A percentile compares a stretch with the other conserved stretches of the same genome.
Evolutionary conservation across 1,140 invertebrate genomes (phyloP).

Genomic region (Uloborus diversus): DNA sequence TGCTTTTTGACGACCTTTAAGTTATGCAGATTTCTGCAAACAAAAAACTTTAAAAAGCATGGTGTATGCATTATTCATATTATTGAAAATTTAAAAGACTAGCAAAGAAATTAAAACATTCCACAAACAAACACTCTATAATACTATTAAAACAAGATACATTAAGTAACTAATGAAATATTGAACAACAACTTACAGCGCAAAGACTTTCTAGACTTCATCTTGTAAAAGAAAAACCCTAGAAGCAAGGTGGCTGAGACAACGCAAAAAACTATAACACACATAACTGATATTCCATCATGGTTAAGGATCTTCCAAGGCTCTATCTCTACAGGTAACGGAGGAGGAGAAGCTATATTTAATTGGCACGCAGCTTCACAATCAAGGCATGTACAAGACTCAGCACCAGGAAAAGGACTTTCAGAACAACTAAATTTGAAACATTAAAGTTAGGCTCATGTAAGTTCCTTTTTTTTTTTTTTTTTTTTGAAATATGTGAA

Average conservation of each 20-base stretch:
- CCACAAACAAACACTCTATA: neutral
- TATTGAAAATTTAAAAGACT: too few species aligned
- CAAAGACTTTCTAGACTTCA: slow-evolving; percentile 26
- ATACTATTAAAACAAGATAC: too few species aligned
- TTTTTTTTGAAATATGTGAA: too few species aligned
- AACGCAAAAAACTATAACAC: slow-evolving; percentile 77
- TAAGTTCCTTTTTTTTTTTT: too few species aligned
- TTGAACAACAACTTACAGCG: slow-evolving; percentile 51
- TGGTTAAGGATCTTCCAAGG: slow-evolving; percentile 76
- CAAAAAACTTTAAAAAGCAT: too few species aligned
- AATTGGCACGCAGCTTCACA: slow-evolving; percentile 77
- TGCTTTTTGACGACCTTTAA: too few species aligned
- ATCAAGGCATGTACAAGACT: slow-evolving; percentile 88
- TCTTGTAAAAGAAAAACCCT: slow-evolving; percentile 31
- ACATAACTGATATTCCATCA: slow-evolving; percentile 80
- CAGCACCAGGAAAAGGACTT: slow-evolving; percentile 7
- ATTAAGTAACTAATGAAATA: neutral
- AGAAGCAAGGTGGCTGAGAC: slow-evolving; percentile 44
- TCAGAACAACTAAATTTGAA: slow-evolving; percentile 53
- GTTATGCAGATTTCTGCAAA: too few species aligned
- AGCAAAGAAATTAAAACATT: neutral
- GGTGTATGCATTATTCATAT: too few species aligned
- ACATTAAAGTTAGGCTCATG: too few species aligned
- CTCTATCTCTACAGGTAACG: slow-evolving; percentile 69
- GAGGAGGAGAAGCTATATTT: slow-evolving; percentile 70